These are phyloP conservation scores for Dryomyza anilis DNA, from an alignment of 2,888 invertebrate species.

Conservation along the genomic window DNA sequence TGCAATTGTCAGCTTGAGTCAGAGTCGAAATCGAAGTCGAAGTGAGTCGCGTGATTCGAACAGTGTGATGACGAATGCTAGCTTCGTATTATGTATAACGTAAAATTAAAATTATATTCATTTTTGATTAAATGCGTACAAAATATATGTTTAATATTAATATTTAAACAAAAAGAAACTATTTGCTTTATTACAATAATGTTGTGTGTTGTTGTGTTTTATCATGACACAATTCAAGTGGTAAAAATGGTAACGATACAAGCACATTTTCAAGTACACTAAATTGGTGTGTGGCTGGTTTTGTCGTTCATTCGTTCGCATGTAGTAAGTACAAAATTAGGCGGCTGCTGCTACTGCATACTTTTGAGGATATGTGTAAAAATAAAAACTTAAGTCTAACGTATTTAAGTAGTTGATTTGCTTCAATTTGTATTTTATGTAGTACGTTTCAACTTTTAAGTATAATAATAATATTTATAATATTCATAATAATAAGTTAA, in stretches of 20 bases:
- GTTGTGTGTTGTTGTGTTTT: not conserved
- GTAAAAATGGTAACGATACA: no score
- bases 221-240: constrained; percentile 5
- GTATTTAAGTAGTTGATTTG: constrained; percentile 13
- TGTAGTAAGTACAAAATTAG: constrained; percentile 23
- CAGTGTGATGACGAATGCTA: not conserved
- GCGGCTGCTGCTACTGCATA: not conserved
- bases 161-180: not conserved
- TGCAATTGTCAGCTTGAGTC: constrained; percentile 7
- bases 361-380: not conserved
- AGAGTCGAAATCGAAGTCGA: not conserved
- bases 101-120: constrained; percentile 6
- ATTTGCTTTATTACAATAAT: constrained; percentile 2
- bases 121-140: constrained; percentile 26
- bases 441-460: no score
- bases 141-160: not conserved
- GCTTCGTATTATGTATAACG: no score
- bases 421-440: no score
- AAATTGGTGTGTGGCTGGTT: not conserved
- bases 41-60: not conserved
- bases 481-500: not conserved
- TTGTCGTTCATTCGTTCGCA: constrained; percentile 8
- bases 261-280: not conserved
- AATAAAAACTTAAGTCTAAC: constrained; percentile 14
- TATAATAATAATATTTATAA: constrained; percentile 12